Evolutionary conservation across 2,888 invertebrate species (phyloP).

Genomic region (Rotaria socialis): DNA sequence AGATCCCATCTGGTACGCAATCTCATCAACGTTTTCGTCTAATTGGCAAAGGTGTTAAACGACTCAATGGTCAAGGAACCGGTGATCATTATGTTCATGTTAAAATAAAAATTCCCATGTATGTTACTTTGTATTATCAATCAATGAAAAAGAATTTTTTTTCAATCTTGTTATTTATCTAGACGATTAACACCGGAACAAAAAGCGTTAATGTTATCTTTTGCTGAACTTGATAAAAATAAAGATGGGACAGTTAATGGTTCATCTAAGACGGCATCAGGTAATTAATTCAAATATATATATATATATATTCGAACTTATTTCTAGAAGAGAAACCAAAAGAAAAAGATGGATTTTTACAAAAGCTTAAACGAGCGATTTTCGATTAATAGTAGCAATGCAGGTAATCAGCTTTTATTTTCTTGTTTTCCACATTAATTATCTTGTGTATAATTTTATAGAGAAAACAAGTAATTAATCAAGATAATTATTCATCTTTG

Average conservation of each 20-base stretch:
- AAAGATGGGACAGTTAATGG: constrained; percentile 85
- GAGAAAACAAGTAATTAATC: background rate
- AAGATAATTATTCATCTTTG: too few relatives aligned
- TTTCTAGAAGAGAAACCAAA: background rate
- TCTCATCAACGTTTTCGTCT: constrained; percentile 82
- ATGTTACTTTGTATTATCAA: constrained; percentile 45
- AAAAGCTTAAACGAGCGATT: background rate
- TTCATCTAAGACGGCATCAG: constrained; percentile 33
- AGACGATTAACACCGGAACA: constrained; percentile 73
- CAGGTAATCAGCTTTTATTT: too few relatives aligned
- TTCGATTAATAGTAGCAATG: background rate
- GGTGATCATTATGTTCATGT: constrained; percentile 94
- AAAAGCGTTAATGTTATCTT: constrained; percentile 76
- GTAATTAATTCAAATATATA: background rate
- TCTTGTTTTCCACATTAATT: too few relatives aligned
- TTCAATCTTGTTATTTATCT: background rate
- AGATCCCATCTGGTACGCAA: constrained; percentile 79
- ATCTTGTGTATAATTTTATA: too few relatives aligned
- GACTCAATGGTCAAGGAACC: constrained; percentile 79
- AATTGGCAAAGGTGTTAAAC: constrained; percentile 83
- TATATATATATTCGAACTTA: background rate
- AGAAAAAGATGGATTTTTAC: background rate
- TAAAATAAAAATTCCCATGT: constrained; percentile 79
- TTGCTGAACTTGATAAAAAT: constrained; percentile 82
- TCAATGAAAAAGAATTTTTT: background rate